Evolutionary conservation across 2,113 vertebrate genomes (phyloP), one percentile per base, ranked within the genome.

Genomic region (Aspidoscelis tigris): DNA sequence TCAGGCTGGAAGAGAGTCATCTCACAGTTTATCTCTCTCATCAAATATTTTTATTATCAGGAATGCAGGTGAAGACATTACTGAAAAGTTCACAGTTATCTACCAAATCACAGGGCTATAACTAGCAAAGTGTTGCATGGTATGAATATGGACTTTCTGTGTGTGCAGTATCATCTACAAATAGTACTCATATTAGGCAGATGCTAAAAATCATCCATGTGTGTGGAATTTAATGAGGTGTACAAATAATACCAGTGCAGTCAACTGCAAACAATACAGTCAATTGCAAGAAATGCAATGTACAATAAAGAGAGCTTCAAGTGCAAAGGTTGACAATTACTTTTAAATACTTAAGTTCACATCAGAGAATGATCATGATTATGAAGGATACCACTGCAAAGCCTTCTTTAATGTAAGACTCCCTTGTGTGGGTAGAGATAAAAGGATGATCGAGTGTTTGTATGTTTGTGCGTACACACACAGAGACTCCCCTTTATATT

Each of bases 291-390:
- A 70, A 41, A 14, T 3, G 65, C 26, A 22, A 78, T 11, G 47
- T 50, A 50, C 47, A 50, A 50, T 50, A 9, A 64, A 61, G 65
- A 16, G 26, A 70, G 22, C 39, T 61, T 70, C 14, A 58, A 78
- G 53, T 8, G 18, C 72, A 72, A 64, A 64, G 7, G 24, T 50
- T 84, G 76, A 24, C 18, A 39, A 50, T 78, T 8, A 64, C 77
- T n/a, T 77, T 84, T 71, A 78, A 78, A 84, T 84, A 12, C 68
- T 58, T 84, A 78, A 33, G 4, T 22, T 78, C 53, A 78, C 21
- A 84, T 47, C 64, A 20, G 41, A 41, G 69, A 84, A 10, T 71
- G 53, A 43, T 61, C 9, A 84, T 64, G 53, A 43, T 61, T 6
- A 84, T 64, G 39, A 66, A 78, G 71, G 71, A 78, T 64, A 39